Evolutionary conservation across 2,113 vertebrate species (phyloP).

Genomic region (Periophthalmodon schlosseri): DNA sequence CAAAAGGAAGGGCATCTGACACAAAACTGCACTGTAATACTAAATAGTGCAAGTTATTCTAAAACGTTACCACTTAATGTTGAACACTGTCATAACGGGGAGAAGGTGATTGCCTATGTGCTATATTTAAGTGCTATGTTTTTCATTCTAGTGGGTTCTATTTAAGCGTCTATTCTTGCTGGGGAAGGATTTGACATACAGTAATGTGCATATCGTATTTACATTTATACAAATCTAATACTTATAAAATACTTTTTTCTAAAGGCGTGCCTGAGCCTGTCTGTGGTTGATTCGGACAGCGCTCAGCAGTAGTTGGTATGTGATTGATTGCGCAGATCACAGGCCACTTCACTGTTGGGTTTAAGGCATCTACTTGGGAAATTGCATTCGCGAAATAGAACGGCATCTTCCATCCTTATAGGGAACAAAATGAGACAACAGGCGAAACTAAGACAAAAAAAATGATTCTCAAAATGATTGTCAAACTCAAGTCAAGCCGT

Average conservation of each 20-base stretch:
- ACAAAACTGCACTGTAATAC: neutral
- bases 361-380: conserved; percentile 82
- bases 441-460: neutral
- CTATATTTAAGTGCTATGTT: conserved; percentile 73
- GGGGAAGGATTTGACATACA: conserved; percentile 49
- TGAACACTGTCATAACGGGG: conserved; percentile 45
- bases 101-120: conserved; percentile 75
- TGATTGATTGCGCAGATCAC: conserved; percentile 81
- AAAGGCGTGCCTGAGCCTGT: conserved; percentile 69
- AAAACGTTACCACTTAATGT: conserved; percentile 17
- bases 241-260: conserved; percentile 65
- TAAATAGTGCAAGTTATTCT: neutral
- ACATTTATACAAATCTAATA: conserved; percentile 74
- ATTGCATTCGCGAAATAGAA: conserved; percentile 68
- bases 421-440: conserved; percentile 27
- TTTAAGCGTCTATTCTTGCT: conserved; percentile 49
- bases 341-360: conserved; percentile 77
- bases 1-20: neutral
- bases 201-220: conserved; percentile 67
- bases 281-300: conserved; percentile 71
- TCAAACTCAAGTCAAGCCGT: conserved; percentile 90
- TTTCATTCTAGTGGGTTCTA: conserved; percentile 54
- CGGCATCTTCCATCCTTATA: conserved; percentile 11
- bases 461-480: conserved; percentile 72
- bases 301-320: conserved; percentile 70